These are phyloP conservation scores for Prunella strophiata DNA, from an alignment of 2,797 vertebrate genomes.

Conservation along the genomic window DNA sequence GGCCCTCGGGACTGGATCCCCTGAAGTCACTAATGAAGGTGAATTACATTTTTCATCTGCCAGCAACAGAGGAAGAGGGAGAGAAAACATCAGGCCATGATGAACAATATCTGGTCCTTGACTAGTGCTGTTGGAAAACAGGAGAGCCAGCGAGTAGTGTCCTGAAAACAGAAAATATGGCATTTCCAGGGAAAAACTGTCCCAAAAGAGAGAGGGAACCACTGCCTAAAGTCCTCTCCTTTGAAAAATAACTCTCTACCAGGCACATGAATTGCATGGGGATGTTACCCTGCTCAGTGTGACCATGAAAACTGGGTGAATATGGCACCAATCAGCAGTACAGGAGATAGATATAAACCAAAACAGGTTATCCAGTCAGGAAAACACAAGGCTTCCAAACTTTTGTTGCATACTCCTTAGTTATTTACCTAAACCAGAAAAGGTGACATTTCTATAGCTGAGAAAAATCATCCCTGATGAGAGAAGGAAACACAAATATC, in stretches of 20 bases:
- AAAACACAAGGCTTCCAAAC: not conserved
- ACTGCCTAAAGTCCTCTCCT: not conserved
- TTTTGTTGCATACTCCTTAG: not conserved
- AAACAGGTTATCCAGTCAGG: not conserved
- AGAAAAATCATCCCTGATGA: not conserved
- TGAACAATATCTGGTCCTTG: not conserved
- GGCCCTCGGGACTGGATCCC: accelerated
- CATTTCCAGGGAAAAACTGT: not conserved
- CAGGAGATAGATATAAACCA: not conserved
- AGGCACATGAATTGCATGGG: not conserved
- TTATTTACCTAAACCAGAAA: not conserved
- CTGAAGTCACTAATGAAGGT: not conserved
- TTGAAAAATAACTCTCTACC: not conserved
- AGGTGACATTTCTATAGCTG: not conserved
- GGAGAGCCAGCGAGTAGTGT: not conserved
- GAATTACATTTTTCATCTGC: not conserved
- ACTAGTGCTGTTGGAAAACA: not conserved
- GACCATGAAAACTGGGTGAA: not conserved
- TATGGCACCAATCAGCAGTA: not conserved
- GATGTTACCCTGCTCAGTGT: not conserved
- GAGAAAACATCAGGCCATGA: not conserved
- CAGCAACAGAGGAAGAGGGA: not conserved
- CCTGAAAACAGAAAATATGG: not conserved
- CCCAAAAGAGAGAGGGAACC: not conserved
- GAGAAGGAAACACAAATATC: not conserved